Percentiles rank a stretch among this genome's conserved stretches.
Conservation (phyloP, 2,888 invertebrate genomes). For the Sminthurides aquaticus region DNA sequence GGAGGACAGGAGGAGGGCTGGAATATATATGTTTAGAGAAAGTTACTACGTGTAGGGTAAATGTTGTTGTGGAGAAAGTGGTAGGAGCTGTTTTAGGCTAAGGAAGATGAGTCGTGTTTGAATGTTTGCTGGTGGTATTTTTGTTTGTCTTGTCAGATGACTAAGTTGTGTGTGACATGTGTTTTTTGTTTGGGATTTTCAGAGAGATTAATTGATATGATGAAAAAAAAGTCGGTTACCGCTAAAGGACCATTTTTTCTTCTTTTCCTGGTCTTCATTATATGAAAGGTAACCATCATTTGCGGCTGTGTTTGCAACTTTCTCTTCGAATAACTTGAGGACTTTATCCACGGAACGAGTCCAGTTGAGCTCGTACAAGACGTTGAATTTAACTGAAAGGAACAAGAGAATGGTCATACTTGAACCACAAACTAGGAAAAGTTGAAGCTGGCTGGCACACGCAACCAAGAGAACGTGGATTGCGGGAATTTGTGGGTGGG, state of each 20-base stretch:
- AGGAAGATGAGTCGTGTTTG: background rate
- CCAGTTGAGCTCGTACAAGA: constrained; percentile 77
- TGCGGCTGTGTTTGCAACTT: constrained; percentile 67
- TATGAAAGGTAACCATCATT: constrained; percentile 47
- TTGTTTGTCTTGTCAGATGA: background rate
- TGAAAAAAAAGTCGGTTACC: constrained; percentile 12
- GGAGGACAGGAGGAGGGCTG: background rate
- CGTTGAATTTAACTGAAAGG: constrained; percentile 63
- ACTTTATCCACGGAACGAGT: constrained; percentile 69
- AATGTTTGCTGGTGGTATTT: background rate
- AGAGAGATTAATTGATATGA: background rate
- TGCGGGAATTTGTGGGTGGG: too few species aligned
- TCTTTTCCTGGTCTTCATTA: constrained; percentile 42
- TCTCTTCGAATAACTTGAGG: constrained; percentile 68
- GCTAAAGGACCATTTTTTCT: constrained; percentile 72
- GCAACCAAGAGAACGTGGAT: too few species aligned
- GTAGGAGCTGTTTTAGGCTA: background rate
- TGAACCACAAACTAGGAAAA: background rate
- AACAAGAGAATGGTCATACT: too few species aligned
- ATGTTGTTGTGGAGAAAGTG: background rate
- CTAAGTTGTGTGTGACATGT: background rate
- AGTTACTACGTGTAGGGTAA: background rate
- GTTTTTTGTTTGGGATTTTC: background rate
- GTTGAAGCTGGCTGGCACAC: too few species aligned
- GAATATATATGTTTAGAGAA: too few species aligned